Evolutionary conservation across 2,888 invertebrate species (phyloP), one percentile per base, ranked within the genome.

Genomic region (Dynastes grantii): DNA sequence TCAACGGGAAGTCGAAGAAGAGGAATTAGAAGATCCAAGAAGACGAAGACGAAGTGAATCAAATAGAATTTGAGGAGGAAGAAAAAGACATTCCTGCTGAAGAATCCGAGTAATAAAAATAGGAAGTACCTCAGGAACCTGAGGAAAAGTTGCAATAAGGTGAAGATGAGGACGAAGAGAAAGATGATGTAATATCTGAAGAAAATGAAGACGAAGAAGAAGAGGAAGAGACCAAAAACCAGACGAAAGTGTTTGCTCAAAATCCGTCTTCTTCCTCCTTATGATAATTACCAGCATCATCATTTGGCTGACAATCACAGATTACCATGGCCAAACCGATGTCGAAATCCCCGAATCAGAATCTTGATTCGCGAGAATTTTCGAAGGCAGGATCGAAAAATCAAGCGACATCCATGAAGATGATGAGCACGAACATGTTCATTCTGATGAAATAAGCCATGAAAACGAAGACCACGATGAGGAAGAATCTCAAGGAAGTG

Each of bases 321-420:
- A 96, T 89, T 94, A 95, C 87, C 92, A 95, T 86, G 96, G 95
- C 53, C 90, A 94, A 55, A 92, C 93, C 71, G 95, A 96, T 88
- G 93, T 92, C 85, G 92, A 92, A 77, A 91, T 91, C 11, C 91
- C 91, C 0, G 85, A 91, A 76, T 89, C 90, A 9, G 93, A 95
- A 85, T 94, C 95, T 29, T 91, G 92, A 58, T 95, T 94, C 89
- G 93, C 95, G 11, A 93, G 93, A 83, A 91, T 94, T 76, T 92
- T 95, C 81, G 94, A 95, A 84, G 95, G 95, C 53, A 96, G 95
- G 95, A 91, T 95, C 11, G 94, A 94, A 86, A 92, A 93, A 81
- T 89, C 70, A 87, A 90, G 29, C 88, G 90, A 13, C 6, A 83
- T 83, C 73, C 87, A 88, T 63, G 88, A 88, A 13, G 85, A 87